phyloP scores from a whole-genome alignment of 1,140 invertebrate genomes.

The Matsumurasca onukii region DNA sequence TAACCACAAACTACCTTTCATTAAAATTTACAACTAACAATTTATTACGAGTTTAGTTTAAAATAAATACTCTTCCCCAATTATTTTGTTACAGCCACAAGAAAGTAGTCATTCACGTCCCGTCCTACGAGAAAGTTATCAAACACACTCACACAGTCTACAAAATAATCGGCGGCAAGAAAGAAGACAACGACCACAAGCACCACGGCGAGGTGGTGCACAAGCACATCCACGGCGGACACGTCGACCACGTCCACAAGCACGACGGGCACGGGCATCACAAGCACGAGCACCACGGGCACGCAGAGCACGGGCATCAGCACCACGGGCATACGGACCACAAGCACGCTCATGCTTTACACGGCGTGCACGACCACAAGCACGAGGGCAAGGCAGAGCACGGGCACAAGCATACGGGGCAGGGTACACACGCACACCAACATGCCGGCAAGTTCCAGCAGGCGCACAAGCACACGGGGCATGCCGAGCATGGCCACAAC shows the following conservation, averaged over 20 bases:
- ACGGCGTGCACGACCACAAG: constrained; percentile 34
- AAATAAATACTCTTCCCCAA: no score
- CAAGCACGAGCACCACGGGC: constrained; percentile 34
- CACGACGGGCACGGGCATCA: constrained; percentile 33
- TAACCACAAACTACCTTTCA: no score
- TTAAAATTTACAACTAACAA: no score
- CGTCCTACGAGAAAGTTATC: constrained; percentile 60
- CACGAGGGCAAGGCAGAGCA: constrained; percentile 32
- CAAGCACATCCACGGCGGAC: constrained; percentile 33
- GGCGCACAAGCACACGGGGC: constrained; percentile 33
- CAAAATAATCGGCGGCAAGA: constrained; percentile 52
- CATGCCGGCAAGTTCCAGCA: constrained; percentile 24
- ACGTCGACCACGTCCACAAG: constrained; percentile 35
- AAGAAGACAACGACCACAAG: constrained; percentile 40
- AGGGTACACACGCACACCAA: constrained; percentile 30
- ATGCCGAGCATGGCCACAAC: constrained; percentile 29
- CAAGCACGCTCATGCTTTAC: constrained; percentile 31
- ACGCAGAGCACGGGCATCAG: constrained; percentile 34
- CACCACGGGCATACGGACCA: constrained; percentile 31
- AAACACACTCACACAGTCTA: constrained; percentile 65
- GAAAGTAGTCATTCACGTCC: constrained; percentile 62
- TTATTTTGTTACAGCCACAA: constrained; percentile 35
- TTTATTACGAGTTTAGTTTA: no score
- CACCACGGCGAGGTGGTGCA: constrained; percentile 35
- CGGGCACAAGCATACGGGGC: constrained; percentile 37